phyloP scores from a whole-genome alignment of 2,888 invertebrate genomes.

The Lasioglossum vierecki region DNA sequence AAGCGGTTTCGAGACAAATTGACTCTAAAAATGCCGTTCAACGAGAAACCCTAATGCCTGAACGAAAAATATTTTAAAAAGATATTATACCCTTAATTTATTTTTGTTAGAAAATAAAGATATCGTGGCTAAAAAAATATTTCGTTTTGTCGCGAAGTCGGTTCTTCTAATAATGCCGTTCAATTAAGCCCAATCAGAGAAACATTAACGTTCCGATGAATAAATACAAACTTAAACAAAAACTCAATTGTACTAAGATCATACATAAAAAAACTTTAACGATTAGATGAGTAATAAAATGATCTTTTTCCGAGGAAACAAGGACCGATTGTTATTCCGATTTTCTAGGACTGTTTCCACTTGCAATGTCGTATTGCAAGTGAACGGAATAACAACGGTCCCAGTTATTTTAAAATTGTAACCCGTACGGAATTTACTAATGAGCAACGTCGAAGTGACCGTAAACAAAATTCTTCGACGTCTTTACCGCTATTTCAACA shows the following conservation, averaged over 20 bases:
- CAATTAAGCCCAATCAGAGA: neutral
- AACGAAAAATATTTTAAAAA: neutral
- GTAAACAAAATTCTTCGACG: neutral
- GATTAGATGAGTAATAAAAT: neutral
- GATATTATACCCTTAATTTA: too few species aligned
- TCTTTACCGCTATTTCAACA: neutral
- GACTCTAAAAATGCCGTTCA: neutral
- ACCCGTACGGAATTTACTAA: neutral
- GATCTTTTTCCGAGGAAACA: neutral
- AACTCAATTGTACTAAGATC: neutral
- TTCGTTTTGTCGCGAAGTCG: too few species aligned
- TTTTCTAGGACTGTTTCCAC: too few species aligned
- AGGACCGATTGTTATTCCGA: neutral
- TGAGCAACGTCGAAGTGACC: neutral
- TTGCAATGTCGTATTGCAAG: neutral
- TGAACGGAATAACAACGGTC: neutral
- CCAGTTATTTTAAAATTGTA: neutral
- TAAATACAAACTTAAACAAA: neutral
- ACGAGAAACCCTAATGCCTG: too few species aligned
- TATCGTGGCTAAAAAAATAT: too few species aligned
- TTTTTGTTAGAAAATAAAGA: too few species aligned
- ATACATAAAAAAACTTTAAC: neutral
- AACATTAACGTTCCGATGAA: neutral
- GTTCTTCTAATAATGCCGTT: neutral
- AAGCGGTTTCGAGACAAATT: neutral